These are phyloP conservation scores for Sebastes oblongus DNA, from an alignment of 2,797 vertebrate species.

Conservation along the genomic window DNA sequence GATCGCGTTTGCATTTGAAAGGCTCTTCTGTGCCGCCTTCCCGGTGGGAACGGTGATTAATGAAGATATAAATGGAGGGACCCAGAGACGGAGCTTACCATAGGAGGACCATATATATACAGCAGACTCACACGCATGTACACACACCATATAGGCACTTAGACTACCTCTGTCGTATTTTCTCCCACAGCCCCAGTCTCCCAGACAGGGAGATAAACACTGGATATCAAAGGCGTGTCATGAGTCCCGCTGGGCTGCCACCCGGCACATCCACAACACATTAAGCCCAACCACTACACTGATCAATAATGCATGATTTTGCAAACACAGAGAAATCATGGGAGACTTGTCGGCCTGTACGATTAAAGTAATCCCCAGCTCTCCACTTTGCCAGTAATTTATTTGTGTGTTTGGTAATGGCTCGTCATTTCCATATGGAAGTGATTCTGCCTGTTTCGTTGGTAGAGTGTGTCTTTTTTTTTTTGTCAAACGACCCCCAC, in stretches of 20 bases:
- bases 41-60: slow-evolving; percentile 74
- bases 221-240: slow-evolving; percentile 70
- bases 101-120: slow-evolving; percentile 44
- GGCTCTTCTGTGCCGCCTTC: slow-evolving; percentile 57
- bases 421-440: slow-evolving; percentile 46
- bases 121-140: not conserved
- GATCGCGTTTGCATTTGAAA: slow-evolving; percentile 73
- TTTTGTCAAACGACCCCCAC: not conserved
- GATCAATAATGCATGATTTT: slow-evolving; percentile 71
- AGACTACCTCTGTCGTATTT: slow-evolving; percentile 32
- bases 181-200: slow-evolving; percentile 43
- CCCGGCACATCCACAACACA: slow-evolving; percentile 58
- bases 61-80: slow-evolving; percentile 71
- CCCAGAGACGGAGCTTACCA: slow-evolving; percentile 55
- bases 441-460: not conserved
- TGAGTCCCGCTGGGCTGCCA: slow-evolving; percentile 56
- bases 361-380: slow-evolving; percentile 54
- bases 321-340: slow-evolving; percentile 46
- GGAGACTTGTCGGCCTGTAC: slow-evolving; percentile 9
- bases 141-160: slow-evolving; percentile 24
- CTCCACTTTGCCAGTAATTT: slow-evolving; percentile 53
- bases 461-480: slow-evolving; percentile 6
- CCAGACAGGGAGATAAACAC: slow-evolving; percentile 68
- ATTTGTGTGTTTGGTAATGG: slow-evolving; percentile 53
- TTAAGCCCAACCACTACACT: slow-evolving; percentile 48